phyloP scores from a whole-genome alignment of 2,113 vertebrate genomes.

The Loxodonta africana region DNA sequence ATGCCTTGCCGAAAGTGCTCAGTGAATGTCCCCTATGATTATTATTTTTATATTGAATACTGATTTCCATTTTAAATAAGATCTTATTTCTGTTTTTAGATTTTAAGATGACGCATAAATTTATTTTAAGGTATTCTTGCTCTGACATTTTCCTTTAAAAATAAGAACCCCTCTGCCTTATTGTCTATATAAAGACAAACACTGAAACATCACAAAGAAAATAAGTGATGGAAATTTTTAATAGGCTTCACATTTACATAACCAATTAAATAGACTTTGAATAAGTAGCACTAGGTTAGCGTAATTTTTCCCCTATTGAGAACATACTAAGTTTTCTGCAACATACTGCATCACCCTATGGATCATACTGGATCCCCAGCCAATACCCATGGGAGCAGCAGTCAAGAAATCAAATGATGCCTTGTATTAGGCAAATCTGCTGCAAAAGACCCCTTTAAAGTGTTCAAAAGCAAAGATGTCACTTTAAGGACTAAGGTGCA shows the following conservation, averaged over 20 bases:
- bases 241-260: background rate
- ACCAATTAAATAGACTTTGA: background rate
- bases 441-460: too few species aligned
- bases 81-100: background rate
- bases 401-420: too few species aligned
- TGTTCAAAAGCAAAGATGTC: too few species aligned
- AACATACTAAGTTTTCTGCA: background rate
- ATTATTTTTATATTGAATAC: background rate
- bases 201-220: constrained; percentile 14
- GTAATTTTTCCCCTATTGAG: background rate
- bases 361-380: too few species aligned
- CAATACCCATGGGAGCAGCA: too few species aligned
- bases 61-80: background rate
- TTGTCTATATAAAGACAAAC: background rate
- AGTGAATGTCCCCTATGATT: background rate
- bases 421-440: too few species aligned
- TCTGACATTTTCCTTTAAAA: constrained; percentile 54
- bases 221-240: constrained; percentile 4
- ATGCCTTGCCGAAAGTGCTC: background rate
- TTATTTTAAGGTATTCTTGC: background rate
- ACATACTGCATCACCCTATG: background rate
- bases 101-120: background rate
- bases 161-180: background rate
- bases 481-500: too few species aligned
- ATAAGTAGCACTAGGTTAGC: background rate